Evolutionary conservation across 2,797 vertebrate genomes (phyloP).

Genomic region (Pseudochaenichthys georgianus): DNA sequence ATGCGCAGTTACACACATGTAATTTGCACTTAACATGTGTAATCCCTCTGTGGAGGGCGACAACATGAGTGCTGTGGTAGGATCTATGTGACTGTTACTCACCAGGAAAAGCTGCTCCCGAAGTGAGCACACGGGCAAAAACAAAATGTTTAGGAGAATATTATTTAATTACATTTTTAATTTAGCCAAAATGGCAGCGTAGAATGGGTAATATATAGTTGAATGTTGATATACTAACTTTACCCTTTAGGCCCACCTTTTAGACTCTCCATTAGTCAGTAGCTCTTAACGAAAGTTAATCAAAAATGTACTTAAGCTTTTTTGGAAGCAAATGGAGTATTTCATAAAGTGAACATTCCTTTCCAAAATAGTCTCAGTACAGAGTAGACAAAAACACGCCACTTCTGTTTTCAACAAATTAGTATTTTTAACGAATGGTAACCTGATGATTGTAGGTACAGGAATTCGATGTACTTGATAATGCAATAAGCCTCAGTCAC

Average conservation of each 20-base stretch:
- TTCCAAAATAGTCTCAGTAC: background rate
- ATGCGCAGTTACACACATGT: background rate
- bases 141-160: background rate
- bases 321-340: conserved; percentile 19
- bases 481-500: background rate
- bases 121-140: background rate
- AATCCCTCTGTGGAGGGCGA: background rate
- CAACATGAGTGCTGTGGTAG: background rate
- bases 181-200: background rate
- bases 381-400: conserved; percentile 3
- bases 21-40: background rate
- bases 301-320: conserved; percentile 24
- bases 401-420: conserved; percentile 6
- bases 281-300: background rate
- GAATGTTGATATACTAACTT: background rate
- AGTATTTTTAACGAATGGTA: conserved; percentile 11
- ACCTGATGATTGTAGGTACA: background rate
- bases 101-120: background rate
- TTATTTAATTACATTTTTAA: background rate
- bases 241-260: background rate
- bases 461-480: background rate
- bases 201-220: background rate
- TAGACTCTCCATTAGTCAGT: background rate
- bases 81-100: background rate
- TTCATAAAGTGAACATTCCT: conserved; percentile 13